These are phyloP conservation scores for Aphrophora alni DNA, from an alignment of 2,888 invertebrate species.

Conservation along the genomic window DNA sequence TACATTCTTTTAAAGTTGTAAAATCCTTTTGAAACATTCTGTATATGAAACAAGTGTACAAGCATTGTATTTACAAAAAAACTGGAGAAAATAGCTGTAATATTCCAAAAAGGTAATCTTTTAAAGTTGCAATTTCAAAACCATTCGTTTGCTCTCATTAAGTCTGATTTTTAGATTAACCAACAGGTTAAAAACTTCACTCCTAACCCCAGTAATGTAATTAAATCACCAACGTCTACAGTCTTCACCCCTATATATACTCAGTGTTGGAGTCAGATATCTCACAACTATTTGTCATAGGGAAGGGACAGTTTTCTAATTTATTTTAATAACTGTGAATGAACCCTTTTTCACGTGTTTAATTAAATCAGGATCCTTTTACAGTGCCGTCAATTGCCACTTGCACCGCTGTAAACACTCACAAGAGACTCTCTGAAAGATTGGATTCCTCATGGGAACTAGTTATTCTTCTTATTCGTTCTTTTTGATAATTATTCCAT, in stretches of 20 bases:
- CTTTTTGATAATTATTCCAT: too few species aligned
- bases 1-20: too few species aligned
- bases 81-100: too few species aligned
- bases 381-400: neutral
- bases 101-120: too few species aligned
- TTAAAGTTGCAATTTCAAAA: too few species aligned
- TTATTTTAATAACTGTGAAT: neutral
- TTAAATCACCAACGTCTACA: neutral
- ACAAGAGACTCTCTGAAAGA: neutral
- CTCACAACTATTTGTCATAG: neutral
- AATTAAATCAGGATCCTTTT: neutral
- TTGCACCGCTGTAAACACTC: neutral
- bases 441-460: neutral
- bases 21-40: too few species aligned
- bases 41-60: too few species aligned
- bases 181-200: neutral
- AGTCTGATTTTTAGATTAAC: too few species aligned
- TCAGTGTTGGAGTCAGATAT: neutral
- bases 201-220: neutral
- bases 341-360: neutral
- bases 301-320: neutral
- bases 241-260: neutral
- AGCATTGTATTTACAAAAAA: too few species aligned
- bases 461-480: neutral
- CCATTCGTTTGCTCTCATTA: too few species aligned